Evolutionary conservation across 2,113 vertebrate genomes (phyloP).

Genomic region (Thunnus maccoyii): DNA sequence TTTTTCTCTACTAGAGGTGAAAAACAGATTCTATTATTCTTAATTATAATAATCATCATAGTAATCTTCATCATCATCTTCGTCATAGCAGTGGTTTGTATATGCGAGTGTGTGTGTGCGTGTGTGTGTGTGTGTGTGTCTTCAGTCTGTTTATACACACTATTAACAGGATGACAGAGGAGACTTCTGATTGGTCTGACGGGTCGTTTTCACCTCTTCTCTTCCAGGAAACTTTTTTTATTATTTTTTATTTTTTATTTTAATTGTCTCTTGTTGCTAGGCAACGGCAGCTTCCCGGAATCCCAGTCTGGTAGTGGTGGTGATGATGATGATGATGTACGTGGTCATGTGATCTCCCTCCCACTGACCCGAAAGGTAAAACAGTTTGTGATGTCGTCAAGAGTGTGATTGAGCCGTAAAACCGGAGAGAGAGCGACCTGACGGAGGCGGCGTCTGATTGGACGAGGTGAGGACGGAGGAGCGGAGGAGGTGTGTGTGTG

Average conservation of each 20-base stretch:
- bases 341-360: constrained; percentile 42
- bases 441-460: constrained; percentile 43
- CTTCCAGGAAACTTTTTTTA: constrained; percentile 34
- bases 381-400: constrained; percentile 54
- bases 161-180: constrained; percentile 72
- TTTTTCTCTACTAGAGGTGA: constrained; percentile 72
- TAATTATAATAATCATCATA: constrained; percentile 58
- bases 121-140: constrained; percentile 52
- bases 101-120: constrained; percentile 27
- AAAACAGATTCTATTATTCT: constrained; percentile 76
- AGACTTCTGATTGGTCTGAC: constrained; percentile 63
- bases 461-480: constrained; percentile 18
- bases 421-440: constrained; percentile 15
- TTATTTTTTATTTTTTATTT: constrained; percentile 21
- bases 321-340: constrained; percentile 5
- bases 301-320: neutral
- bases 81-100: constrained; percentile 41
- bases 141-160: constrained; percentile 76
- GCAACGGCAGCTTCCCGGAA: constrained; percentile 54
- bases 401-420: constrained; percentile 43
- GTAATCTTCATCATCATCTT: constrained; percentile 52
- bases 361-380: constrained; percentile 15
- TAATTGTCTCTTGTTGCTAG: constrained; percentile 56
- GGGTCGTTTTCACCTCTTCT: constrained; percentile 39
- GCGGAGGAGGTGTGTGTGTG: constrained; percentile 16